phyloP scores from a whole-genome alignment of 23 tunicate genomes.

The Aplidium turbinatum region DNA sequence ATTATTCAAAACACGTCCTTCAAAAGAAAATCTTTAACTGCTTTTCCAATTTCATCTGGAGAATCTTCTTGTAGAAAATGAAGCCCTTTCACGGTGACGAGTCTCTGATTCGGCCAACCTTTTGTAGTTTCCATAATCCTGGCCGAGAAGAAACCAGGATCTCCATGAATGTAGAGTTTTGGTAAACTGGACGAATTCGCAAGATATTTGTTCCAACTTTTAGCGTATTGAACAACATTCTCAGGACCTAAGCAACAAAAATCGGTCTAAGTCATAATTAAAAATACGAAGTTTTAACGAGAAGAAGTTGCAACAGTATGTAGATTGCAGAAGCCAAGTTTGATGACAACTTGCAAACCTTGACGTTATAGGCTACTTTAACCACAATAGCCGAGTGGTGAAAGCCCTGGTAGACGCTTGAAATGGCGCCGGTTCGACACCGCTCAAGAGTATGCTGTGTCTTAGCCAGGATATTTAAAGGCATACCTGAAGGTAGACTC shows the following conservation, averaged over 20 bases:
- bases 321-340: no score
- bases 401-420: no score
- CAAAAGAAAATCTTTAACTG: conserved; percentile 44
- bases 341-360: no score
- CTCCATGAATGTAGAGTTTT: conserved; percentile 64
- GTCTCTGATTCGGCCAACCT: conserved; percentile 70
- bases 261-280: no score
- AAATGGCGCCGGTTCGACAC: no score
- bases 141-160: conserved; percentile 77
- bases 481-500: no score
- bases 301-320: no score
- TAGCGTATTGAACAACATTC: conserved; percentile 59
- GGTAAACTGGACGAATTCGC: conserved; percentile 49
- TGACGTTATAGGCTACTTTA: no score
- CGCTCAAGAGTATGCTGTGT: no score
- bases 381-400: no score
- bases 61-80: conserved; percentile 94
- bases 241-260: conserved; percentile 68
- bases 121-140: conserved; percentile 22
- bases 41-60: conserved; percentile 64
- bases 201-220: conserved; percentile 51
- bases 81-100: conserved; percentile 66
- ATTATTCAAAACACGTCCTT: conserved; percentile 41
- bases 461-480: no score
- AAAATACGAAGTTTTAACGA: no score